Percentiles rank a stretch among this genome's conserved stretches.
Conservation (phyloP, 2,888 invertebrate genomes). For the Cheilosia vulpina region DNA sequence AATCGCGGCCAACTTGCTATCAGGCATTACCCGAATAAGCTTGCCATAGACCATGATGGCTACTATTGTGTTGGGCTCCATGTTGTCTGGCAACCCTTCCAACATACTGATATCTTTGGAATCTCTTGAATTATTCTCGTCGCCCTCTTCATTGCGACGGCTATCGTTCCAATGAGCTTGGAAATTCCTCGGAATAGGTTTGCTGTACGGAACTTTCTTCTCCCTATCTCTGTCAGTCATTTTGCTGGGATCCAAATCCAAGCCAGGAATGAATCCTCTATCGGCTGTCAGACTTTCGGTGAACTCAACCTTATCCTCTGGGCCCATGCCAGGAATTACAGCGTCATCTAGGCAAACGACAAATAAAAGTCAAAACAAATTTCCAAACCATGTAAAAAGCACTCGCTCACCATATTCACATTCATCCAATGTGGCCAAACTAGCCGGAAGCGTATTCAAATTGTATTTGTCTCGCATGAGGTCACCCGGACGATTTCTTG, state of each 20-base stretch:
- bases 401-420: conserved; percentile 86
- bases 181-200: conserved; percentile 97
- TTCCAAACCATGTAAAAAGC: not conserved
- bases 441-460: conserved; percentile 94
- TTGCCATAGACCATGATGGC: conserved; percentile 94
- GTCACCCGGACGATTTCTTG: conserved; percentile 98
- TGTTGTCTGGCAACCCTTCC: conserved; percentile 89
- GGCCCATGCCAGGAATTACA: conserved; percentile 98
- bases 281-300: conserved; percentile 87
- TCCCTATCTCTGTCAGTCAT: conserved; percentile 88
- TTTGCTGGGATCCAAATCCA: conserved; percentile 90
- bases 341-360: conserved; percentile 86
- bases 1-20: conserved; percentile 90
- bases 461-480: conserved; percentile 99
- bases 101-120: conserved; percentile 85
- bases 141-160: conserved; percentile 85
- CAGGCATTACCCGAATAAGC: conserved; percentile 90
- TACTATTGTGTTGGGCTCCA: conserved; percentile 91
- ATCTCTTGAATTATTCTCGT: conserved; percentile 83
- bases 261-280: conserved; percentile 90
- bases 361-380: not conserved
- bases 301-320: conserved; percentile 95
- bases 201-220: conserved; percentile 96
- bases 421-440: conserved; percentile 89
- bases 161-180: conserved; percentile 98